phyloP scores from a whole-genome alignment of 1,140 invertebrate genomes.

The Hylyphantes graminicola region DNA sequence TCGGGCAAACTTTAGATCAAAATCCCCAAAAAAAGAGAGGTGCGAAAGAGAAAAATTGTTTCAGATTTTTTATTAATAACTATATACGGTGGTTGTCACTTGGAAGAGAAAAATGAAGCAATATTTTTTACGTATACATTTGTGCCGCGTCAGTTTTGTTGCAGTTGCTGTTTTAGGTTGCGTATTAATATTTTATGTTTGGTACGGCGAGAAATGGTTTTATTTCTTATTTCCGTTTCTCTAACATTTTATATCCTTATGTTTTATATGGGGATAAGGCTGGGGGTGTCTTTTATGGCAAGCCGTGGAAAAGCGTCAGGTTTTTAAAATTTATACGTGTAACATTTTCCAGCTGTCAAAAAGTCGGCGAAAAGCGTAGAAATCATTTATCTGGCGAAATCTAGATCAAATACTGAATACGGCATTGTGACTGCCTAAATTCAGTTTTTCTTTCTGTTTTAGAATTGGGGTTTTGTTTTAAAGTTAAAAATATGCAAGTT shows the following conservation, averaged over 20 bases:
- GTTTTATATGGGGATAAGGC: constrained; percentile 27
- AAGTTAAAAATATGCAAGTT: no score
- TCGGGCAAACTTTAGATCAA: neutral
- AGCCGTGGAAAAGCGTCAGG: constrained; percentile 22
- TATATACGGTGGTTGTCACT: constrained; percentile 12
- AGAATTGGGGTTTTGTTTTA: no score
- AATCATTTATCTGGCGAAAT: neutral
- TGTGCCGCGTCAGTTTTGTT: constrained; percentile 39
- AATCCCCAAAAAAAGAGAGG: neutral
- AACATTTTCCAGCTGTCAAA: constrained; percentile 45
- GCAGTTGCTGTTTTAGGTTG: neutral
- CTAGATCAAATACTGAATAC: neutral
- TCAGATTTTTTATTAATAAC: constrained; percentile 5
- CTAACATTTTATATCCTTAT: neutral
- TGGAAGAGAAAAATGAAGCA: neutral
- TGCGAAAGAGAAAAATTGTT: neutral
- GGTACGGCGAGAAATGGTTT: neutral
- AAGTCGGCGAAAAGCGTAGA: neutral
- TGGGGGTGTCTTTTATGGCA: constrained; percentile 42
- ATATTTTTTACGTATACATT: constrained; percentile 41
- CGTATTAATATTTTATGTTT: constrained; percentile 55
- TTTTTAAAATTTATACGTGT: constrained; percentile 53
- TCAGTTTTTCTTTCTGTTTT: no score
- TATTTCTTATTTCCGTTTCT: neutral
- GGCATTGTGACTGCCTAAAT: no score